Conservation (phyloP, 2,888 invertebrate species). For the Eumacrocentrus americanus region DNA sequence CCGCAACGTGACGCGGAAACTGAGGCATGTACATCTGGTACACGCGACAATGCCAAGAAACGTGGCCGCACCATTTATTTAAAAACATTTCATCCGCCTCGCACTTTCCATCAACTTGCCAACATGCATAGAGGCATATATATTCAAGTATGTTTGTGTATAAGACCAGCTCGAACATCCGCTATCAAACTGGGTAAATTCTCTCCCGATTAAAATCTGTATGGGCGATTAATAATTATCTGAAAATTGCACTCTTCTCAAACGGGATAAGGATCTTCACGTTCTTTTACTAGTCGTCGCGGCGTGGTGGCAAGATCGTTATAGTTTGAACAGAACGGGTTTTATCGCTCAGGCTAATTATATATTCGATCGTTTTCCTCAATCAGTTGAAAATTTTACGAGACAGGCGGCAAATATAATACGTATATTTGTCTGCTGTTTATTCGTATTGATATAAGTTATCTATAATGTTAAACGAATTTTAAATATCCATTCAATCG, state of each 20-base stretch:
- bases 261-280: constrained; percentile 33
- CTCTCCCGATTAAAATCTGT: constrained; percentile 41
- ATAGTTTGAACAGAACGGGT: constrained; percentile 14
- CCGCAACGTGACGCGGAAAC: constrained; percentile 51
- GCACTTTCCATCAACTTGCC: constrained; percentile 3
- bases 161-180: not conserved
- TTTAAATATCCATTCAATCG: too few species aligned
- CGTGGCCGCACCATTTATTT: constrained; percentile 16
- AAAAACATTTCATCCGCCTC: not conserved
- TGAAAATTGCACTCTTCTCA: constrained; percentile 35
- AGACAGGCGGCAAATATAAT: not conserved
- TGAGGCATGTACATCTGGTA: constrained; percentile 36
- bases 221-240: constrained; percentile 49
- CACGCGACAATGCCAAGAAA: constrained; percentile 17
- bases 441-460: not conserved
- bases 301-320: constrained; percentile 11
- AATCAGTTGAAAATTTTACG: not conserved
- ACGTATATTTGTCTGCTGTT: not conserved
- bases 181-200: not conserved
- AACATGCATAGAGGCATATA: constrained; percentile 2
- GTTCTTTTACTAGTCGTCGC: constrained; percentile 25
- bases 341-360: constrained; percentile 12
- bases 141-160: not conserved
- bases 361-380: constrained; percentile 9
- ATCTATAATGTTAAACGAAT: not conserved